Percentiles rank a stretch among this genome's conserved stretches.
phyloP scores from a whole-genome alignment of 2,888 invertebrate genomes.

The Biston stratarius region DNA sequence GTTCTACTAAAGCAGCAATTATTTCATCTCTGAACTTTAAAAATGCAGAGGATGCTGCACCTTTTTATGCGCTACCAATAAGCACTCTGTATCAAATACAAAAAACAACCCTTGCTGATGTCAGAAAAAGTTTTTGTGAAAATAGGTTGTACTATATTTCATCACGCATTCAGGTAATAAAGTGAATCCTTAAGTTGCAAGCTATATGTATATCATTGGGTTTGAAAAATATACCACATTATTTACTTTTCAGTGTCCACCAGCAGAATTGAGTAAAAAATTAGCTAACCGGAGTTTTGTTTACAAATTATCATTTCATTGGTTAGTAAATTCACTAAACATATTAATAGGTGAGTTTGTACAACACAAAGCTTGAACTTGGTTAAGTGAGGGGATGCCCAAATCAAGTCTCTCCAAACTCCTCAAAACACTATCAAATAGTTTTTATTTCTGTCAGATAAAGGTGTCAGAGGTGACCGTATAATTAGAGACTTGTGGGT shows the following conservation, averaged over 20 bases:
- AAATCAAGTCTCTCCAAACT: not conserved
- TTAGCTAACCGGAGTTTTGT: conserved; percentile 84
- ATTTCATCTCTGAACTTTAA: conserved; percentile 73
- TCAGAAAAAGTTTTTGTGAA: conserved; percentile 65
- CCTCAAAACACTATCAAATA: not conserved
- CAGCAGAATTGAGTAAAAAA: conserved; percentile 75
- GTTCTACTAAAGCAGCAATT: conserved; percentile 65
- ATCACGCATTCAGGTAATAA: conserved; percentile 71
- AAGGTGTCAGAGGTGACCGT: conserved; percentile 82
- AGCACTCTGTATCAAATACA: conserved; percentile 66
- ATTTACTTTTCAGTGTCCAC: conserved; percentile 66
- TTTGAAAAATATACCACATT: not conserved
- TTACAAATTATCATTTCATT: conserved; percentile 83
- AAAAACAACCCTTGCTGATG: conserved; percentile 72
- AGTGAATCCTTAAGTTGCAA: not conserved
- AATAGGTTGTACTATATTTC: conserved; percentile 88
- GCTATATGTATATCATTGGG: not conserved
- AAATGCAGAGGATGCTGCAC: conserved; percentile 81
- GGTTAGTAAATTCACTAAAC: conserved; percentile 82
- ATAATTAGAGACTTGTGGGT: conserved; percentile 88
- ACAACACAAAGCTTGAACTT: not conserved
- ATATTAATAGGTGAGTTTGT: conserved; percentile 76
- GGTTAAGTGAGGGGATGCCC: not conserved
- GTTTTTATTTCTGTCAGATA: conserved; percentile 62
- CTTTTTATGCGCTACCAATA: conserved; percentile 79